phyloP scores from a whole-genome alignment of 1,140 invertebrate genomes.

The Chrysopa pallens region DNA sequence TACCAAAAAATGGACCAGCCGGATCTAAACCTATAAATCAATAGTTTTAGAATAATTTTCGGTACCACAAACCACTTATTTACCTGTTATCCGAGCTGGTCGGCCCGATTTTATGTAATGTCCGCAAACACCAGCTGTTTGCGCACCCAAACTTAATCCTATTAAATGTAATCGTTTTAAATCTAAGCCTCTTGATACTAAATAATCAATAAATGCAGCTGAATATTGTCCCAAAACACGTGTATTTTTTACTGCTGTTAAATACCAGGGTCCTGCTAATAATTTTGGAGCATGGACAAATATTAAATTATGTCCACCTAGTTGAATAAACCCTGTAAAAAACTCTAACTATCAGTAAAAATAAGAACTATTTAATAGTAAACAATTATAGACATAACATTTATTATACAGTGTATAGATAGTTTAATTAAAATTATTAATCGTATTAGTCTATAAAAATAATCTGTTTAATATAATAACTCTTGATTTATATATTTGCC shows the following conservation, averaged over 20 bases:
- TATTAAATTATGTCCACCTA: constrained; percentile 30
- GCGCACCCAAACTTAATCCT: constrained; percentile 32
- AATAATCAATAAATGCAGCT: constrained; percentile 31
- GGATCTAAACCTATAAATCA: constrained; percentile 32
- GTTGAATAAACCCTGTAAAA: constrained; percentile 26
- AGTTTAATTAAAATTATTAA: too few relatives aligned
- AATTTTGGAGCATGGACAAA: constrained; percentile 26
- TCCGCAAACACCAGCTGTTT: constrained; percentile 38
- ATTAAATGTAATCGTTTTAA: constrained; percentile 32
- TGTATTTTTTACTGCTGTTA: constrained; percentile 30
- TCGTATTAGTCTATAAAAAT: too few relatives aligned
- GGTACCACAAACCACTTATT: neutral
- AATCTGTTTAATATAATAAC: too few relatives aligned
- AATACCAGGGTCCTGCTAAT: constrained; percentile 34
- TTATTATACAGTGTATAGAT: too few relatives aligned
- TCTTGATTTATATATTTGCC: too few relatives aligned
- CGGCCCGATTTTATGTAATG: constrained; percentile 17
- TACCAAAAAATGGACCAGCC: constrained; percentile 29
- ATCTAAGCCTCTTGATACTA: constrained; percentile 24
- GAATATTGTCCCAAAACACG: constrained; percentile 28
- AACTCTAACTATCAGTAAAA: too few relatives aligned
- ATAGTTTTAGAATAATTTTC: constrained; percentile 21
- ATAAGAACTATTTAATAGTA: too few relatives aligned
- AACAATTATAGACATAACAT: too few relatives aligned
- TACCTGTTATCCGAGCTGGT: constrained; percentile 22